Evolutionary conservation across 2,888 invertebrate species (phyloP).

Genomic region (Eupeodes latifasciatus): DNA sequence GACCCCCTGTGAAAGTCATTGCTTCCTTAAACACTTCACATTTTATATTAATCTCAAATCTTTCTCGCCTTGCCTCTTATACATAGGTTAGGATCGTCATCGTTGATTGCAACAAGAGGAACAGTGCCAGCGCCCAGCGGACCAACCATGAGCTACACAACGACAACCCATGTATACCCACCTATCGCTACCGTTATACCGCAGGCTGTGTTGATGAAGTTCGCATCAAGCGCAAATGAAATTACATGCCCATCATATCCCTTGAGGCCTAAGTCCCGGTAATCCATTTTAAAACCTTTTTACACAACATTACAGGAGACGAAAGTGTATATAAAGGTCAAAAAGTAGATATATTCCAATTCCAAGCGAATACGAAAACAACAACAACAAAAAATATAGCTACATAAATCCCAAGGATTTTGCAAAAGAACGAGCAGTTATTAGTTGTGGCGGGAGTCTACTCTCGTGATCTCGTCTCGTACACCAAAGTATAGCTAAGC

Average conservation of each 20-base stretch:
- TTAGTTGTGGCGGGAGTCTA: conserved; percentile 29
- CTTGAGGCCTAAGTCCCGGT: conserved; percentile 49
- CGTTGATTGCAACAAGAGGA: conserved; percentile 8
- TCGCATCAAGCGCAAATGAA: conserved; percentile 51
- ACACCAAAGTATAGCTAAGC: not conserved
- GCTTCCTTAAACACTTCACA: conserved; percentile 12
- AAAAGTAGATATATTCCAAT: conserved; percentile 5
- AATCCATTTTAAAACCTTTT: conserved; percentile 70
- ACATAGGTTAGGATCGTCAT: not conserved
- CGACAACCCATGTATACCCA: not conserved
- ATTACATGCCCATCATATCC: conserved; percentile 58
- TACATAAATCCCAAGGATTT: conserved; percentile 23
- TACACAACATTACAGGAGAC: conserved; percentile 45
- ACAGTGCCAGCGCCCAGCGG: not conserved
- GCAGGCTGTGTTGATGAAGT: conserved; percentile 66
- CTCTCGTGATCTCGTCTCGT: not conserved
- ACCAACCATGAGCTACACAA: not conserved
- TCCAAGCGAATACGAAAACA: not conserved
- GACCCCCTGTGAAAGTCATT: conserved; percentile 35
- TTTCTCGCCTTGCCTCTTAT: conserved; percentile 29
- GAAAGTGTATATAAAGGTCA: conserved; percentile 42
- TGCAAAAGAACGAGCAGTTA: not conserved
- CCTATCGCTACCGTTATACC: conserved; percentile 22
- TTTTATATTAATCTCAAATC: conserved; percentile 53
- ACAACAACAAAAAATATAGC: not conserved